Conservation (phyloP, 1,140 invertebrate genomes). For the Drosophila kohkoa region DNA sequence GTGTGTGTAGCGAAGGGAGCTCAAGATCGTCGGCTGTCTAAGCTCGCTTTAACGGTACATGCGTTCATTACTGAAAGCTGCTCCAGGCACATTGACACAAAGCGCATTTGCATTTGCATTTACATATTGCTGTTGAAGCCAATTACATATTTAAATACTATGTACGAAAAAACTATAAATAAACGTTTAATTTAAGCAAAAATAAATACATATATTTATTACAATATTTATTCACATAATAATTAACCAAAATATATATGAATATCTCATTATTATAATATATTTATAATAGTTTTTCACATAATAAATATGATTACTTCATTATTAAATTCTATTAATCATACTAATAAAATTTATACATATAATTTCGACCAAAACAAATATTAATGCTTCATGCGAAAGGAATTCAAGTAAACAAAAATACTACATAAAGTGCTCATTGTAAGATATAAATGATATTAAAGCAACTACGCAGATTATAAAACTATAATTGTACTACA, state of each 20-base stretch:
- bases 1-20: slow-evolving; percentile 9
- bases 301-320: too few species aligned
- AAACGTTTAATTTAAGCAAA: not conserved
- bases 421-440: not conserved
- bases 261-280: not conserved
- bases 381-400: not conserved
- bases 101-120: slow-evolving; percentile 17
- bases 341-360: not conserved
- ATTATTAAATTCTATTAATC: too few species aligned
- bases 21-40: slow-evolving; percentile 11
- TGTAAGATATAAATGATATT: not conserved
- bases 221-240: not conserved
- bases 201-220: not conserved
- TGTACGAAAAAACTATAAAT: slow-evolving; percentile 1
- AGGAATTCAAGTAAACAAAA: not conserved
- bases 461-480: too few species aligned
- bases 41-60: slow-evolving; percentile 19
- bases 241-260: too few species aligned
- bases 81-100: slow-evolving; percentile 22
- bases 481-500: not conserved
- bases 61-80: slow-evolving; percentile 10
- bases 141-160: not conserved
- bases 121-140: not conserved
- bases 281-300: not conserved
- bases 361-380: not conserved